These are phyloP conservation scores for Bombyx mori DNA, from an alignment of 1,140 invertebrate genomes.

Conservation along the genomic window ASM3026992v2 NC_085125.1:10980501-10981000, in stretches of 20 bases:
- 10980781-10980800: too few species aligned
- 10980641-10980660: constrained; percentile 57
- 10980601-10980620: constrained; percentile 63
- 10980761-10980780: too few species aligned
- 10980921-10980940: too few species aligned
- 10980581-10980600: constrained; percentile 41
- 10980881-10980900: not conserved
- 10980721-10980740: constrained; percentile 54
- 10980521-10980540: constrained; percentile 39
- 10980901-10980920: too few species aligned
- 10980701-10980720: constrained; percentile 33
- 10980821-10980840: too few species aligned
- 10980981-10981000: too few species aligned
- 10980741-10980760: constrained; percentile 56
- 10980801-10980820: too few species aligned
- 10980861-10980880: too few species aligned
- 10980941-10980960: too few species aligned
- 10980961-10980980: too few species aligned
- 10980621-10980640: constrained; percentile 62
- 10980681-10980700: constrained; percentile 49
- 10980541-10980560: constrained; percentile 51
- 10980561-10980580: constrained; percentile 47
- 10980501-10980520: constrained; percentile 26
- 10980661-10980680: constrained; percentile 48
- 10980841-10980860: too few species aligned